Conservation (phyloP, 2,888 invertebrate species). For the Luffia ferchaultella region DNA sequence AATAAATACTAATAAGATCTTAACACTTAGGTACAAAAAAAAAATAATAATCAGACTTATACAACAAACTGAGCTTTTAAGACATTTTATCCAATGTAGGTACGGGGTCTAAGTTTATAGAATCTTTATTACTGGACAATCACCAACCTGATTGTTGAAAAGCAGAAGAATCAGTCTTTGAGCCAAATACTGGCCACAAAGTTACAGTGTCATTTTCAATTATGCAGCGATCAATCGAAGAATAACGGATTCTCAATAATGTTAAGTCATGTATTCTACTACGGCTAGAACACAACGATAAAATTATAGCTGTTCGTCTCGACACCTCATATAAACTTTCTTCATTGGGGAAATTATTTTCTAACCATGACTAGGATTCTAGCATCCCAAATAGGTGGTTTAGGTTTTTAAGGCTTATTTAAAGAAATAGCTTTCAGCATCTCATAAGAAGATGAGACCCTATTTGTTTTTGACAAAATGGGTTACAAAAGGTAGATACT, state of each 20-base stretch:
- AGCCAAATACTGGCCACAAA: constrained; percentile 4
- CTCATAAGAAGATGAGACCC: neutral
- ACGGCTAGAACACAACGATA: constrained; percentile 2
- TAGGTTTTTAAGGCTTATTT: neutral
- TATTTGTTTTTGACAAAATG: neutral
- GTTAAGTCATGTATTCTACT: constrained; percentile 3
- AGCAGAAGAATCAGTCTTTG: constrained; percentile 1
- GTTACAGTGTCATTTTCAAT: neutral
- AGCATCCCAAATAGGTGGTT: neutral
- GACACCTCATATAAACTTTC: neutral
- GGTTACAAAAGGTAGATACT: neutral
- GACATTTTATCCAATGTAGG: neutral
- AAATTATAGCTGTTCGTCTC: neutral
- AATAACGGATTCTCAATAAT: constrained; percentile 2
- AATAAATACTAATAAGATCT: too few relatives aligned
- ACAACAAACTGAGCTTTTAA: too few relatives aligned
- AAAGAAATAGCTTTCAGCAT: constrained; percentile 1
- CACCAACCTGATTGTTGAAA: constrained; percentile 4
- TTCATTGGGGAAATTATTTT: neutral
- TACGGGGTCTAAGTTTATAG: neutral
- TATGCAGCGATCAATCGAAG: neutral
- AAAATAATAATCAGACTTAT: too few relatives aligned
- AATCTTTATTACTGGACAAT: neutral
- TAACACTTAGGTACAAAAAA: too few relatives aligned
- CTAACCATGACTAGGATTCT: neutral